A percentile compares a stretch with the other conserved stretches of the same genome.
These are phyloP conservation scores for Takifugu flavidus DNA, from an alignment of 2,113 vertebrate species.

Conservation along the genomic window DNA sequence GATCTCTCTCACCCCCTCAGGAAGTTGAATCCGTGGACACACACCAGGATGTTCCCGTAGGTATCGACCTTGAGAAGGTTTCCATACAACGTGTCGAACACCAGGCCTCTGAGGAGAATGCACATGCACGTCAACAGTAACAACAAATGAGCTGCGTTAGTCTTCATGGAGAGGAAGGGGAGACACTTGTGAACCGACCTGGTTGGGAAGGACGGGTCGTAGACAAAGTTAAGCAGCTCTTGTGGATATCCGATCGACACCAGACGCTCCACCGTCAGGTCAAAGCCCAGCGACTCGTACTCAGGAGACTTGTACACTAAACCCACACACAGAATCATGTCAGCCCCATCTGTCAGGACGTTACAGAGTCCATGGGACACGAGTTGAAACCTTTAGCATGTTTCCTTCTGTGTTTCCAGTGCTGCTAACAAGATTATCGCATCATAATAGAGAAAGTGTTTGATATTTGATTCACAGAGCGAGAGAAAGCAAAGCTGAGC, in stretches of 20 bases:
- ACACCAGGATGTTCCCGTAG: conserved; percentile 95
- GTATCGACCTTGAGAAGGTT: conserved; percentile 97
- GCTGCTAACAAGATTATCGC: no score
- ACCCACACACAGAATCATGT: conserved; percentile 7
- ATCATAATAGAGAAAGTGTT: no score
- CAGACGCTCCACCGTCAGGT: conserved; percentile 92
- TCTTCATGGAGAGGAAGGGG: neutral
- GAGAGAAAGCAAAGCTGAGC: no score
- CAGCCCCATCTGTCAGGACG: no score
- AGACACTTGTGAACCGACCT: conserved; percentile 72
- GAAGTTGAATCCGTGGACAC: conserved; percentile 96
- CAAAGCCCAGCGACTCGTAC: conserved; percentile 95
- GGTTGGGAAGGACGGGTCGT: conserved; percentile 94
- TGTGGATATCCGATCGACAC: conserved; percentile 96
- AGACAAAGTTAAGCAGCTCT: conserved; percentile 94
- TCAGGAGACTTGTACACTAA: conserved; percentile 97
- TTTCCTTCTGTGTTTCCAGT: no score
- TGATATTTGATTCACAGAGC: neutral
- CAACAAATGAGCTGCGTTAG: no score
- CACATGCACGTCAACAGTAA: neutral
- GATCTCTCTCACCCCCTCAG: conserved; percentile 83
- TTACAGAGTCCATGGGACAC: no score
- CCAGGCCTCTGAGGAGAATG: conserved; percentile 80
- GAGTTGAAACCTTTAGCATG: no score
- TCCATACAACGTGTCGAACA: conserved; percentile 92